phyloP scores from a whole-genome alignment of 64 coral and sea anemone species.

The Pocillopora verrucosa region DNA sequence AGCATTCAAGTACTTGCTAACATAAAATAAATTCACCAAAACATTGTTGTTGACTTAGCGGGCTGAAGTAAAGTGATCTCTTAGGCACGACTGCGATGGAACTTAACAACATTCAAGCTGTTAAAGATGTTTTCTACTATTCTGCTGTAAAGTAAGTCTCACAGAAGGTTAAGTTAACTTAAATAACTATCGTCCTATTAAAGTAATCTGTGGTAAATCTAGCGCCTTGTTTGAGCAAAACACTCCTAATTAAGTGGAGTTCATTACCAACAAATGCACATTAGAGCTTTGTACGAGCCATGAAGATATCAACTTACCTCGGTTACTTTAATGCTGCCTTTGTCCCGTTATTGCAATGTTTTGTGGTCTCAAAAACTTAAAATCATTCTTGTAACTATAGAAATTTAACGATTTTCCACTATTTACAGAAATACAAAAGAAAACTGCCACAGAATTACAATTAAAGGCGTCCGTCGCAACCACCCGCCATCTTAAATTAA shows the following conservation, averaged over 20 bases:
- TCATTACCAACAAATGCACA: neutral
- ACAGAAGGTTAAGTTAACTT: too few relatives aligned
- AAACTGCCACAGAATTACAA: neutral
- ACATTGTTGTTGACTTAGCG: neutral
- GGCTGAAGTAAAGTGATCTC: neutral
- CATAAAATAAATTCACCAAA: neutral
- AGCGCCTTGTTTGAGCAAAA: neutral
- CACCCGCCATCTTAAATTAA: neutral
- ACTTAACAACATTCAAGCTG: neutral
- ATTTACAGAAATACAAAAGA: constrained; percentile 5
- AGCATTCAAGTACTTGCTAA: neutral
- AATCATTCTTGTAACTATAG: neutral
- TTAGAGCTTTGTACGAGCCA: neutral
- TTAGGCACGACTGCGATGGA: neutral
- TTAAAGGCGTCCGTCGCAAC: constrained; percentile 2
- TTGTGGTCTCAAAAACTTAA: neutral
- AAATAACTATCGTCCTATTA: too few relatives aligned
- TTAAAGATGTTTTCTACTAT: neutral
- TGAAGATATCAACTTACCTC: neutral
- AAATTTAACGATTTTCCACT: neutral
- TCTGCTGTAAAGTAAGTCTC: too few relatives aligned
- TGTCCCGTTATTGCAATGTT: neutral
- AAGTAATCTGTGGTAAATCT: too few relatives aligned
- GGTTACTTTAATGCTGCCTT: neutral
- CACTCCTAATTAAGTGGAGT: neutral